These are phyloP conservation scores for Diplazon laetatorius DNA, from an alignment of 2,888 invertebrate species.

Conservation along the genomic window DNA sequence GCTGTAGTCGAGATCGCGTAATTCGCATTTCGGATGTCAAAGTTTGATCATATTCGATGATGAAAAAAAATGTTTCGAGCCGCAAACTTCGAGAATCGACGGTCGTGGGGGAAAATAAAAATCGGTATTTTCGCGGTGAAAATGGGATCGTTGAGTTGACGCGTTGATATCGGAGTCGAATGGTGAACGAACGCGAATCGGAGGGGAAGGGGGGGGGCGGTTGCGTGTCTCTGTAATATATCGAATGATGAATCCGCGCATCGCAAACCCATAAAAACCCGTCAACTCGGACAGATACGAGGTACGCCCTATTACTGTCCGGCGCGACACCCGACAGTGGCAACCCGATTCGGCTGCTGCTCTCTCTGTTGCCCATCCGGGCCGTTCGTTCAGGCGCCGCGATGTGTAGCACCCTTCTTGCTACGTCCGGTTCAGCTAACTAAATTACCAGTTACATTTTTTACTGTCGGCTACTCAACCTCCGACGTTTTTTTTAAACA, in stretches of 20 bases:
- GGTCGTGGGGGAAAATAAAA: conserved; percentile 37
- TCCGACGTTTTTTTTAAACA: conserved; percentile 78
- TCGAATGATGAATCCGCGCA: conserved; percentile 81
- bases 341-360: conserved; percentile 56
- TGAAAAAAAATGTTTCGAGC: neutral
- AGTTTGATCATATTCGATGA: conserved; percentile 7
- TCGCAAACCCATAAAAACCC: conserved; percentile 81
- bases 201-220: too few relatives aligned
- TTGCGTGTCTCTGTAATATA: conserved; percentile 73
- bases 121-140: conserved; percentile 66
- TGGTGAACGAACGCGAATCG: conserved; percentile 56
- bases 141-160: conserved; percentile 74
- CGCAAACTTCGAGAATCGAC: neutral
- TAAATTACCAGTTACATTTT: conserved; percentile 82
- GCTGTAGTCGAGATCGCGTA: too few relatives aligned
- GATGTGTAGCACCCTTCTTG: conserved; percentile 53
- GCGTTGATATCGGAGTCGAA: conserved; percentile 75
- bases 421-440: conserved; percentile 79
- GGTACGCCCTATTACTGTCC: conserved; percentile 82
- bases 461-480: conserved; percentile 80
- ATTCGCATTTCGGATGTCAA: neutral
- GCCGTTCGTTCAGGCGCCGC: too few relatives aligned
- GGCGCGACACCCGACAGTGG: conserved; percentile 74
- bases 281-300: conserved; percentile 81
- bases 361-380: conserved; percentile 57